Evolutionary conservation across 2,888 invertebrate genomes (phyloP).

Genomic region (Polyommatus icarus): DNA sequence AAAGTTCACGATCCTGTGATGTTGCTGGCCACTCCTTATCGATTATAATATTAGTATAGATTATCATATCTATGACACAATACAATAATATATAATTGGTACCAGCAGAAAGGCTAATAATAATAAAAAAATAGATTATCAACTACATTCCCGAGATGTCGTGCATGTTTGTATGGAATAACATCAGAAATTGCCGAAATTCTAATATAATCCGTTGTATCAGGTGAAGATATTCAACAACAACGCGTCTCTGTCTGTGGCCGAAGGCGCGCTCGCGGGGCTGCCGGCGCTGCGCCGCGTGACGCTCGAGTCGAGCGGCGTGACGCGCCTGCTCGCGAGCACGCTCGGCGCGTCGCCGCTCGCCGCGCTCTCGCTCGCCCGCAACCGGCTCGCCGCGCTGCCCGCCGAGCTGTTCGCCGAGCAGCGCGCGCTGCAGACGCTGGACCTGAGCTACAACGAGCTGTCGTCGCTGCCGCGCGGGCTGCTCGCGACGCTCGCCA

Average conservation of each 20-base stretch:
- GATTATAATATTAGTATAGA: too few species aligned
- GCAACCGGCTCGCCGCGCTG: neutral
- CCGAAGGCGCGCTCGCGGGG: neutral
- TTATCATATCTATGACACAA: too few species aligned
- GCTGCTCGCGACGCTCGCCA: neutral
- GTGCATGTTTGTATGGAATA: too few species aligned
- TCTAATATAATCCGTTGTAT: neutral
- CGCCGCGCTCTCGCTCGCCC: neutral
- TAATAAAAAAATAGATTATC: too few species aligned
- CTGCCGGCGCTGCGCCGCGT: constrained; percentile 1
- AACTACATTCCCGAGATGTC: too few species aligned
- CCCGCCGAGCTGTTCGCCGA: neutral
- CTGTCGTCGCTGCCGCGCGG: neutral
- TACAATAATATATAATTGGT: too few species aligned
- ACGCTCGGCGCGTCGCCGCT: neutral
- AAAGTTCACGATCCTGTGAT: too few species aligned
- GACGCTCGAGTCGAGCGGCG: constrained; percentile 9
- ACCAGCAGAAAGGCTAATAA: too few species aligned
- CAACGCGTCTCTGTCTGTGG: neutral
- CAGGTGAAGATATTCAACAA: constrained; percentile 19
- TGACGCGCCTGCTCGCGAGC: neutral
- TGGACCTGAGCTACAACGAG: neutral
- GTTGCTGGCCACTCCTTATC: too few species aligned
- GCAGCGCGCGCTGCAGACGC: neutral
- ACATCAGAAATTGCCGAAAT: too few species aligned